A percentile compares a stretch with the other conserved stretches of the same genome.
These are phyloP conservation scores for Agriopis marginaria DNA, from an alignment of 2,888 invertebrate species.

Conservation along the genomic window DNA sequence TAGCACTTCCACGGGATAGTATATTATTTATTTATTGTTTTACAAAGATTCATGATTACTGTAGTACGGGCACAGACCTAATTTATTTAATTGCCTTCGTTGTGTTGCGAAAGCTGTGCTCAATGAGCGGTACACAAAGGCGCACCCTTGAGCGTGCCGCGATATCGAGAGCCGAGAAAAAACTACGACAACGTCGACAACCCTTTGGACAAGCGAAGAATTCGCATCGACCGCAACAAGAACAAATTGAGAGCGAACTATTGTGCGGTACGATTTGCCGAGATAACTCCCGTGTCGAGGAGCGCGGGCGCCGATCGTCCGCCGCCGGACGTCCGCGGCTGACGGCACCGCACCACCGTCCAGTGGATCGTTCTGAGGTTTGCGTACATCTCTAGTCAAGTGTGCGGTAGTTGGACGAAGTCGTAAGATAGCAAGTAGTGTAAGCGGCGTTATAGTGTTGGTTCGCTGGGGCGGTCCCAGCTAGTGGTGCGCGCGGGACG, in stretches of 20 bases:
- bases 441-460: constrained; percentile 54
- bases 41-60: constrained; percentile 12
- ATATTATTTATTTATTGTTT: not conserved
- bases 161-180: constrained; percentile 70
- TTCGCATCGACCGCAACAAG: constrained; percentile 83
- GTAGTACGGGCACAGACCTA: constrained; percentile 12
- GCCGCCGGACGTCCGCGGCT: constrained; percentile 69
- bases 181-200: constrained; percentile 72
- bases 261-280: constrained; percentile 83
- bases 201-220: constrained; percentile 81
- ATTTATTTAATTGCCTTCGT: constrained; percentile 57
- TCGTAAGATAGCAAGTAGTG: constrained; percentile 58
- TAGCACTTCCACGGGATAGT: not conserved
- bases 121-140: constrained; percentile 67
- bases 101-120: constrained; percentile 56
- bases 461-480: constrained; percentile 62
- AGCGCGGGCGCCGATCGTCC: constrained; percentile 71
- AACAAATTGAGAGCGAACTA: constrained; percentile 85
- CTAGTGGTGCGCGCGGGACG: constrained; percentile 79
- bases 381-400: constrained; percentile 37
- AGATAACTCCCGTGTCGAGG: constrained; percentile 81
- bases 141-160: constrained; percentile 64
- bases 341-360: constrained; percentile 50
- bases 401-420: constrained; percentile 22
- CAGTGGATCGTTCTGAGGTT: constrained; percentile 36